Evolutionary conservation across 1,140 invertebrate genomes (phyloP).

Genomic region (Acromyrmex charruanus): DNA sequence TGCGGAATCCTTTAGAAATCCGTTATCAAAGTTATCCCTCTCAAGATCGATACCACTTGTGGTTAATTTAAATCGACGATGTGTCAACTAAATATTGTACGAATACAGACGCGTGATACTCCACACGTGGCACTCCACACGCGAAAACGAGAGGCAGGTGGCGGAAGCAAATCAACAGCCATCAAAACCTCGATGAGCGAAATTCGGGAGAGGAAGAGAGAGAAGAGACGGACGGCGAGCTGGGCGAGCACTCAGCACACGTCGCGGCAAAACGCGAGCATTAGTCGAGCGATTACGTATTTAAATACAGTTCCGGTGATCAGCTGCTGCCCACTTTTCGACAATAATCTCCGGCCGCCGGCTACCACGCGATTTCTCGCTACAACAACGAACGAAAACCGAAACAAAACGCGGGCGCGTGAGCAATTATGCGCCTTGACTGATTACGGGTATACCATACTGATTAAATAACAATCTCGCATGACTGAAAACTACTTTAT

Average conservation of each 20-base stretch:
- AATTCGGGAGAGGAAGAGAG: constrained; percentile 31
- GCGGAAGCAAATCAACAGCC: constrained; percentile 62
- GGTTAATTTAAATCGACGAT: not conserved
- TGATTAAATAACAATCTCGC: constrained; percentile 22
- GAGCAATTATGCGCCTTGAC: constrained; percentile 39
- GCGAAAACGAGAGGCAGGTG: constrained; percentile 65
- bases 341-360: constrained; percentile 67
- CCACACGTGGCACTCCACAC: constrained; percentile 25
- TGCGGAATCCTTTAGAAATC: not conserved
- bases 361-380: constrained; percentile 71
- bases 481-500: not conserved
- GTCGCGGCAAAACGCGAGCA: constrained; percentile 67
- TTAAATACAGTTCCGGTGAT: constrained; percentile 82
- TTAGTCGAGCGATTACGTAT: constrained; percentile 77
- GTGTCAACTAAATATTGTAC: not conserved
- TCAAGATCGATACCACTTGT: not conserved
- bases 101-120: not conserved
- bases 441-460: constrained; percentile 5
- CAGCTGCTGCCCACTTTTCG: constrained; percentile 76
- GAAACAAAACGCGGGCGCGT: constrained; percentile 1
- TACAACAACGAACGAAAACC: constrained; percentile 36
- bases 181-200: constrained; percentile 43
- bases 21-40: not conserved
- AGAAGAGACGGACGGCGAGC: not conserved
- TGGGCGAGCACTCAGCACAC: not conserved